Conservation (phyloP, 2,888 invertebrate species). For the Cheilosia impressa region DNA sequence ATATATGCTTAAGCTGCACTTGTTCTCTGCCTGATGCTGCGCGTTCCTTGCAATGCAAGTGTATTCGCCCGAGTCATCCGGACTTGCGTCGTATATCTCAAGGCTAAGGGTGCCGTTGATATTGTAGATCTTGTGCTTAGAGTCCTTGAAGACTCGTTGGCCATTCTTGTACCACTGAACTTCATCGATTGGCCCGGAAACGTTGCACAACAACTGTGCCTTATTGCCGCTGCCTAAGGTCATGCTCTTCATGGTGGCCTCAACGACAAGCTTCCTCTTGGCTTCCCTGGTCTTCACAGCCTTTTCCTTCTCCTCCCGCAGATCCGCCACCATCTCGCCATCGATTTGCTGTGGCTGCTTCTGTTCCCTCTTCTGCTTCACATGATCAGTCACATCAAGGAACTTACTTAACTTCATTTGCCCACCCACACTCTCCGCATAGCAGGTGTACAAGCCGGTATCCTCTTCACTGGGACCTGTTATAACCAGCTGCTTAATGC, state of each 20-base stretch:
- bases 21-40: conserved; percentile 88
- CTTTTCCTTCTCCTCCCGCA: conserved; percentile 80
- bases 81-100: conserved; percentile 88
- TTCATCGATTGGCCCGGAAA: conserved; percentile 88
- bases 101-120: conserved; percentile 89
- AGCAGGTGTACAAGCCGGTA: conserved; percentile 90
- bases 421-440: conserved; percentile 89
- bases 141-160: conserved; percentile 85
- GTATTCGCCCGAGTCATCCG: conserved; percentile 90
- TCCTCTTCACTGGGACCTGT: conserved; percentile 87
- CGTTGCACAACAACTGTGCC: conserved; percentile 91
- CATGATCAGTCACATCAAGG: conserved; percentile 80
- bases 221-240: conserved; percentile 89
- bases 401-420: conserved; percentile 82
- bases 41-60: conserved; percentile 90
- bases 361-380: conserved; percentile 77
- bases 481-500: conserved; percentile 88
- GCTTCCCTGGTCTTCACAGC: conserved; percentile 83
- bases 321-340: conserved; percentile 52
- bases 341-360: conserved; percentile 70
- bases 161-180: conserved; percentile 91
- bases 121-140: conserved; percentile 81
- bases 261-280: conserved; percentile 89
- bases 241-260: conserved; percentile 89
- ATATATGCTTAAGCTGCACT: conserved; percentile 89